phyloP scores from a whole-genome alignment of 2,113 vertebrate species.

The Callorhinus ursinus region DNA sequence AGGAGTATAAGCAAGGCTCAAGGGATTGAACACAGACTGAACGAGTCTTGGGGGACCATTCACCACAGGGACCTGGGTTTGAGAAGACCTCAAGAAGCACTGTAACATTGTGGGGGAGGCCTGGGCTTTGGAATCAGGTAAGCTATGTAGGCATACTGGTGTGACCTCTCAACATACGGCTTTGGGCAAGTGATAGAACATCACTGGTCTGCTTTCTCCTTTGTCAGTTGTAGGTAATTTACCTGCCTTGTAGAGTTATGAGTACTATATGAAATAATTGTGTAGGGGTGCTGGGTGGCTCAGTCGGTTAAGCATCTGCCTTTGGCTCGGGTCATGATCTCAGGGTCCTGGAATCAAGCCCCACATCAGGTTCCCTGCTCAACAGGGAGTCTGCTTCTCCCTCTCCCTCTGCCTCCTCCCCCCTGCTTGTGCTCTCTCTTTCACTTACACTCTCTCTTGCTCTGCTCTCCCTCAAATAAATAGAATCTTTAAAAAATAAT shows the following conservation, averaged over 20 bases:
- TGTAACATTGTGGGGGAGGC: not conserved
- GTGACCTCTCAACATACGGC: not conserved
- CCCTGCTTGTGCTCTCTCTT: not conserved
- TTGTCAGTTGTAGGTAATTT: not conserved
- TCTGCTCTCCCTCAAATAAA: not conserved
- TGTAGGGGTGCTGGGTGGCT: not conserved
- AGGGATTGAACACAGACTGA: not conserved
- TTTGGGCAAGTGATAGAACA: not conserved
- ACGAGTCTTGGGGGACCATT: not conserved
- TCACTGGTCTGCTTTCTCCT: not conserved
- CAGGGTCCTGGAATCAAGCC: not conserved
- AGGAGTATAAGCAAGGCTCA: not conserved
- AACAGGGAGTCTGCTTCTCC: too few species aligned
- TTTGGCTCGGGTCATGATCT: not conserved
- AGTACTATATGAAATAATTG: not conserved
- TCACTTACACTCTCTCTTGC: too few species aligned
- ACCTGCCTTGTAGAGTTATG: not conserved
- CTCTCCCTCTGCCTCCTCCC: not conserved
- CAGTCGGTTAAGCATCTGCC: not conserved
- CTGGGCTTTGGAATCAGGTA: not conserved
- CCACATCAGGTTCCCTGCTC: too few species aligned
- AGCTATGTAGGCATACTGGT: fast-evolving
- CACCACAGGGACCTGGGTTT: not conserved
- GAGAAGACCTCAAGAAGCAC: not conserved
- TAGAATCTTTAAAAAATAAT: not conserved